phyloP scores from a whole-genome alignment of 1,140 invertebrate genomes.

The Euura lappo region DNA sequence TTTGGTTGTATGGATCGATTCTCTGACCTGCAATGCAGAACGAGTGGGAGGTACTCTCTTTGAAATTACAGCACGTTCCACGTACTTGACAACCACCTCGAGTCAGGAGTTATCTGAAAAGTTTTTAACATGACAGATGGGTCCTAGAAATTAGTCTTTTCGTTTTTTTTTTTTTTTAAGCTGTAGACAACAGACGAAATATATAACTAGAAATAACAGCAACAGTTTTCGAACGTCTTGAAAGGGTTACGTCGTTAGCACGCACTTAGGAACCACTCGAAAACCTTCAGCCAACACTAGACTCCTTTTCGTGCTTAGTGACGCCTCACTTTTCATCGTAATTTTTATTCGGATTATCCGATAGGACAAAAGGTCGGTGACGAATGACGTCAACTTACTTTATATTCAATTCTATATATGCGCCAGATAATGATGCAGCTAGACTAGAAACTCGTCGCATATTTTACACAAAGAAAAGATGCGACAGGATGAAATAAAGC shows the following conservation, averaged over 20 bases:
- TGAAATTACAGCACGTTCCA: no score
- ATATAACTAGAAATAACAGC: slow-evolving; percentile 2
- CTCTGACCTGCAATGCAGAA: no score
- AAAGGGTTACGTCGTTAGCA: slow-evolving; percentile 20
- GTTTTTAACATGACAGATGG: not conserved
- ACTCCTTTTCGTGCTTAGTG: slow-evolving; percentile 4
- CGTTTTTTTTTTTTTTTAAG: not conserved
- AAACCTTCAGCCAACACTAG: not conserved
- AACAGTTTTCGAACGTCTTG: not conserved
- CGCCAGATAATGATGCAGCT: no score
- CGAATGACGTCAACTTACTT: not conserved
- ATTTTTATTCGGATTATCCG: not conserved
- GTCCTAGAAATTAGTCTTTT: not conserved
- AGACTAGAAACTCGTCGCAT: no score
- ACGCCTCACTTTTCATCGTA: slow-evolving; percentile 8
- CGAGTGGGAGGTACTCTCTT: no score
- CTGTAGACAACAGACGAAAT: slow-evolving; percentile 7
- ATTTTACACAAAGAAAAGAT: no score
- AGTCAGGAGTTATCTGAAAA: not conserved
- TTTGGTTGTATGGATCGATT: no score
- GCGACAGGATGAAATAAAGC: no score
- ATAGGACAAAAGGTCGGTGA: not conserved
- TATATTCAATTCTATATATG: no score
- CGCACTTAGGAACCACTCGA: slow-evolving; percentile 16
- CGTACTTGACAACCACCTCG: not conserved